Percentiles rank a stretch among this genome's conserved stretches.
phyloP scores from a whole-genome alignment of 2,888 invertebrate genomes.

The Alentia gelatinosa region DNA sequence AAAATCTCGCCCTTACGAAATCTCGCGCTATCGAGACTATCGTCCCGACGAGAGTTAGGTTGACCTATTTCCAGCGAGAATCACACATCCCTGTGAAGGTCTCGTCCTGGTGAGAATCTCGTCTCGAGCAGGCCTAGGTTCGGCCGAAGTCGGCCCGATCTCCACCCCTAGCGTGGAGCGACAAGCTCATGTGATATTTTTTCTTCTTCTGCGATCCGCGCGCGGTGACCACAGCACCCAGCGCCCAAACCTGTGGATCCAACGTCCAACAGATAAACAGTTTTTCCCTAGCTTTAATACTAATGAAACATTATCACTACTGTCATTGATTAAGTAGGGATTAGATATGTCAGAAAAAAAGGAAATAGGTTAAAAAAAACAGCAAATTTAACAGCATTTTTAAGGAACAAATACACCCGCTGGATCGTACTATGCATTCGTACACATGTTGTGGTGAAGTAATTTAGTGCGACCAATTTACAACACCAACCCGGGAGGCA shows the following conservation, averaged over 20 bases:
- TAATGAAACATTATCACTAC: constrained; percentile 21
- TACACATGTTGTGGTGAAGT: background rate
- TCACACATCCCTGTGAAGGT: too few relatives aligned
- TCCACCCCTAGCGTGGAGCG: constrained; percentile 23
- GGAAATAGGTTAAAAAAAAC: background rate
- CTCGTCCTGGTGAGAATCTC: background rate
- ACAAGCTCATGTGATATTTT: constrained; percentile 52
- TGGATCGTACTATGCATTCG: constrained; percentile 8
- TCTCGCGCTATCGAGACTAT: too few relatives aligned
- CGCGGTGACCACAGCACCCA: background rate
- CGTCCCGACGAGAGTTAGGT: too few relatives aligned
- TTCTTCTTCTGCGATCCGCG: constrained; percentile 3
- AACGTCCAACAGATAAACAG: constrained; percentile 25
- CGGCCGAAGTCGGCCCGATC: background rate
- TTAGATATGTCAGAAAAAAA: background rate
- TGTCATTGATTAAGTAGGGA: constrained; percentile 15
- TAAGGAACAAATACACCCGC: background rate
- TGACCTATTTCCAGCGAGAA: too few relatives aligned
- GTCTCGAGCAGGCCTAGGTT: background rate
- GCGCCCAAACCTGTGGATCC: background rate
- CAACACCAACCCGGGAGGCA: constrained; percentile 42
- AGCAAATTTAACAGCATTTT: background rate
- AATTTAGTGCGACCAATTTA: background rate
- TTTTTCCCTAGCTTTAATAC: constrained; percentile 49
- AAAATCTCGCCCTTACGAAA: too few relatives aligned